Conservation (phyloP, 2,888 invertebrate species). For the Drosophila meridionalis region DNA sequence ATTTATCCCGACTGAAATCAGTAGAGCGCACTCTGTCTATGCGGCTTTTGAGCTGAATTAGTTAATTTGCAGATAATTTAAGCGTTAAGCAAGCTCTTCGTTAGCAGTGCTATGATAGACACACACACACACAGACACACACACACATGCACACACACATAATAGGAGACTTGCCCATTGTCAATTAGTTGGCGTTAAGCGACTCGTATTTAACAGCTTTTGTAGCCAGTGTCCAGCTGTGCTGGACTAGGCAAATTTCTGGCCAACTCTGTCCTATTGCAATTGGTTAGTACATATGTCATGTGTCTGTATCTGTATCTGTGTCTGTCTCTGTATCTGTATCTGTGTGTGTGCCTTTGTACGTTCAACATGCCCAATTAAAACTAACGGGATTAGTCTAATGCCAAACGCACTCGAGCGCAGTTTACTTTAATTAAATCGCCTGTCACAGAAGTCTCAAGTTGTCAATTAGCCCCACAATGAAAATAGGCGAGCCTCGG, state of each 20-base stretch:
- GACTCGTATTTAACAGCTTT: conserved; percentile 55
- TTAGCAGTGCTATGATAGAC: conserved; percentile 22
- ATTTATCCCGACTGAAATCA: conserved; percentile 13
- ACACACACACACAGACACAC: conserved; percentile 10
- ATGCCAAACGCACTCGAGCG: conserved; percentile 68
- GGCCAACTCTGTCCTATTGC: conserved; percentile 36
- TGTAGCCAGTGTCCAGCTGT: conserved; percentile 60
- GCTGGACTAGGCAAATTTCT: conserved; percentile 25
- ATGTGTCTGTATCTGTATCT: conserved; percentile 13
- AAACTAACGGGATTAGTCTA: conserved; percentile 72
- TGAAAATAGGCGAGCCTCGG: neutral
- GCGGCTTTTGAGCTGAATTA: conserved; percentile 55
- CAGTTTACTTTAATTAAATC: conserved; percentile 69
- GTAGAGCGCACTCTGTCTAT: conserved; percentile 43
- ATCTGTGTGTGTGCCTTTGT: conserved; percentile 27
- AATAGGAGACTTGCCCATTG: conserved; percentile 38
- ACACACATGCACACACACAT: neutral
- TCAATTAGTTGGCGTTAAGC: conserved; percentile 72
- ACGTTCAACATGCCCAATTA: conserved; percentile 71
- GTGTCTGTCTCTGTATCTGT: conserved; percentile 9
- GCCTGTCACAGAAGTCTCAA: conserved; percentile 62
- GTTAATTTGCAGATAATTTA: conserved; percentile 76
- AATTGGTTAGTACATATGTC: conserved; percentile 29
- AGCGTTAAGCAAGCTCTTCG: conserved; percentile 59
- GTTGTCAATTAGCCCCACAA: conserved; percentile 62